A percentile compares a stretch with the other conserved stretches of the same genome.
phyloP scores from a whole-genome alignment of 1,140 invertebrate species.

The Drosophila sechellia region DNA sequence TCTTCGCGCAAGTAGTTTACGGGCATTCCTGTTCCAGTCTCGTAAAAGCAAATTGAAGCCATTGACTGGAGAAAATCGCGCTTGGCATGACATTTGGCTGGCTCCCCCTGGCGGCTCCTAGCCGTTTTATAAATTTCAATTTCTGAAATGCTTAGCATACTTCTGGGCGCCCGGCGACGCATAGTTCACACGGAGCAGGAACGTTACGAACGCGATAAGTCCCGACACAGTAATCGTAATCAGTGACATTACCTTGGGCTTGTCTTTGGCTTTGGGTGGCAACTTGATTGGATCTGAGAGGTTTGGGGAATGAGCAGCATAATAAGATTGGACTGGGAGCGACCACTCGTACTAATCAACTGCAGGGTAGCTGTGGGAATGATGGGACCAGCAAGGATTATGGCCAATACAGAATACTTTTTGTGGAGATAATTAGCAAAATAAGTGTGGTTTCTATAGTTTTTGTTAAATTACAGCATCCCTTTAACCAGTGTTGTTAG shows the following conservation, averaged over 20 bases:
- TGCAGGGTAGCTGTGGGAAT: not conserved
- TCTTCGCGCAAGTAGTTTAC: conserved; percentile 34
- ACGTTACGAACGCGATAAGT: conserved; percentile 23
- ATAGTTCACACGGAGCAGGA: conserved; percentile 33
- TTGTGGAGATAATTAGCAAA: too few relatives aligned
- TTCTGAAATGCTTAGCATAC: conserved; percentile 79
- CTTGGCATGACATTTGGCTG: conserved; percentile 48
- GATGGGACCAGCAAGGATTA: not conserved
- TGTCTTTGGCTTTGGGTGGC: not conserved
- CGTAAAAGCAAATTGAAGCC: conserved; percentile 79
- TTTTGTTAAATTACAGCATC: too few relatives aligned
- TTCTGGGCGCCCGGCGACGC: conserved; percentile 43
- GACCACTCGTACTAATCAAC: conserved; percentile 18
- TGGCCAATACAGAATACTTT: not conserved
- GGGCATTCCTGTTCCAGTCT: conserved; percentile 21
- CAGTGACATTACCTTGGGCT: conserved; percentile 64
- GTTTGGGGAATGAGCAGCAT: conserved; percentile 12
- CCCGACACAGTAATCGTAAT: conserved; percentile 57
- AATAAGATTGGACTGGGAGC: conserved; percentile 29
- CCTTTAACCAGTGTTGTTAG: too few relatives aligned
- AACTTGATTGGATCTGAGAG: not conserved
- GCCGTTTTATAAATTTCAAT: conserved; percentile 79
- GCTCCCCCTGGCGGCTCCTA: conserved; percentile 32
- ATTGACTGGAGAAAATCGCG: conserved; percentile 73
- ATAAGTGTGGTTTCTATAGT: too few relatives aligned